Percentiles rank a stretch among this genome's conserved stretches.
phyloP scores from a whole-genome alignment of 2,113 vertebrate species.

The Paralichthys olivaceus region DNA sequence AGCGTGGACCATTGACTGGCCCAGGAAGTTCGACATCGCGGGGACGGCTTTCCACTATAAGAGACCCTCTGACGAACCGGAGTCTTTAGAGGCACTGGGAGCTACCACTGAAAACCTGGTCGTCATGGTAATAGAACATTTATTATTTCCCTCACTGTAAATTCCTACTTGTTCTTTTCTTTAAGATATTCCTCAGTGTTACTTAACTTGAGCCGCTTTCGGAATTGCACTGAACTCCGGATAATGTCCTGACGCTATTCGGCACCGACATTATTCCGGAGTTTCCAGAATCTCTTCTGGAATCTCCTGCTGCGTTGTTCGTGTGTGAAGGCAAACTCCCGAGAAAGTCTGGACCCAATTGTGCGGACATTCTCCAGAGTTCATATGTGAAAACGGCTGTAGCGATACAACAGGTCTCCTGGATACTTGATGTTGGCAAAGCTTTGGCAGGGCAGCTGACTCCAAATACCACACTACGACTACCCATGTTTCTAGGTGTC shows the following conservation, averaged over 20 bases:
- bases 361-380: too few relatives aligned
- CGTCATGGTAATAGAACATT: conserved; percentile 89
- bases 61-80: conserved; percentile 93
- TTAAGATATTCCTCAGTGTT: not conserved
- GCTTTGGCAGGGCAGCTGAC: not conserved
- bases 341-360: too few relatives aligned
- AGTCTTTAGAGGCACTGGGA: conserved; percentile 94
- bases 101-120: conserved; percentile 93
- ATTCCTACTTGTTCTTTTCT: not conserved
- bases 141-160: not conserved
- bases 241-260: too few relatives aligned
- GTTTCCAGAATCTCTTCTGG: too few relatives aligned
- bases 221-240: too few relatives aligned
- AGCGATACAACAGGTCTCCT: too few relatives aligned
- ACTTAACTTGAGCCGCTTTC: not conserved
- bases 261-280: too few relatives aligned
- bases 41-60: conserved; percentile 97
- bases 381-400: too few relatives aligned
- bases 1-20: conserved; percentile 99
- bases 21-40: conserved; percentile 96
- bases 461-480: not conserved
- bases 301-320: too few relatives aligned
- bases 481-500: not conserved
- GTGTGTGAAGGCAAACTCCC: too few relatives aligned
- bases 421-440: not conserved